phyloP scores from a whole-genome alignment of 2,113 vertebrate species.

The Scortum barcoo region DNA sequence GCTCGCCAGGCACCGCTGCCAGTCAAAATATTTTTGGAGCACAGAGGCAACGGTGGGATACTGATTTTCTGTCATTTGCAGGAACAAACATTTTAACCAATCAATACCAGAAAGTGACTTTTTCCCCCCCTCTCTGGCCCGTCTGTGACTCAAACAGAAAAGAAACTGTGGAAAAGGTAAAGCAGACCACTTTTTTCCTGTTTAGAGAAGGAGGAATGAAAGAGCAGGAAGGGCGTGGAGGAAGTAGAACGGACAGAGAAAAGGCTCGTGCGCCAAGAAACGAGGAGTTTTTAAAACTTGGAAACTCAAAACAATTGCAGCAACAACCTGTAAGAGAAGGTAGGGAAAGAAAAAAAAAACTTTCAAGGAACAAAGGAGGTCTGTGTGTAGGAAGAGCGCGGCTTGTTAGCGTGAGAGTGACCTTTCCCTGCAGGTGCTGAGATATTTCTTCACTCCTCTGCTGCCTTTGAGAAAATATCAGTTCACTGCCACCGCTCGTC shows the following conservation, averaged over 20 bases:
- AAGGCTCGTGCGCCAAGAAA: slow-evolving; percentile 27
- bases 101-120: slow-evolving; percentile 52
- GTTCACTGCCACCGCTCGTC: slow-evolving; percentile 33
- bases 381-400: slow-evolving; percentile 42
- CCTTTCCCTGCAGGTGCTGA: slow-evolving; percentile 78
- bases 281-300: slow-evolving; percentile 46
- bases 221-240: slow-evolving; percentile 30
- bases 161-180: slow-evolving; percentile 48
- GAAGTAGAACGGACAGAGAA: slow-evolving; percentile 28
- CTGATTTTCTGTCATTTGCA: slow-evolving; percentile 55
- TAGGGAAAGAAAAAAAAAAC: neutral
- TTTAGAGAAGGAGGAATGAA: slow-evolving; percentile 48
- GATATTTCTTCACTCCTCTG: slow-evolving; percentile 58
- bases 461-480: slow-evolving; percentile 59
- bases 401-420: slow-evolving; percentile 65
- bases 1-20: slow-evolving; percentile 52
- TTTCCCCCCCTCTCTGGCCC: slow-evolving; percentile 3
- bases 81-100: slow-evolving; percentile 70
- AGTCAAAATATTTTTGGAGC: slow-evolving; percentile 54
- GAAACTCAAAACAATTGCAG: slow-evolving; percentile 54
- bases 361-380: slow-evolving; percentile 33
- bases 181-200: slow-evolving; percentile 21
- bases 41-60: slow-evolving; percentile 23
- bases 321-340: slow-evolving; percentile 25
- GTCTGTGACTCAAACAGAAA: slow-evolving; percentile 35